Percentiles rank a stretch among this genome's conserved stretches.
Conservation (phyloP, 2,113 vertebrate genomes). For the Poeciliopsis prolifica region DNA sequence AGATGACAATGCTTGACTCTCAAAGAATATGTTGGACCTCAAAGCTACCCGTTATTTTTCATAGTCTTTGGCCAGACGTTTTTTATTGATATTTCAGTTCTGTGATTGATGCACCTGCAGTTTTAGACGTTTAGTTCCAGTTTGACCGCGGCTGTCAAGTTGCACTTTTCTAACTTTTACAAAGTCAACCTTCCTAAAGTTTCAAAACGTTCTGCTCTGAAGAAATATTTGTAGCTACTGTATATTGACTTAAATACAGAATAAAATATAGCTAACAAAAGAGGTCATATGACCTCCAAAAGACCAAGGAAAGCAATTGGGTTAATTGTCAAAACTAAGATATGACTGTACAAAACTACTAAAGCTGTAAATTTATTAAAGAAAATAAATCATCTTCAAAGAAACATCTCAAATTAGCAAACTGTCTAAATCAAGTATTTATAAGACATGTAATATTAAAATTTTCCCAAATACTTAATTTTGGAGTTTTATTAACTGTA, state of each 20-base stretch:
- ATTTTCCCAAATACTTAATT: neutral
- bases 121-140: neutral
- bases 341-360: too few species aligned
- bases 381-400: too few species aligned
- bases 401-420: too few species aligned
- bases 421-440: too few species aligned
- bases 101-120: slow-evolving; percentile 11
- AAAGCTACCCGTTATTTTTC: neutral
- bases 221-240: neutral
- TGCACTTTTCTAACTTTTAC: neutral
- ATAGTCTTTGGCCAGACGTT: neutral
- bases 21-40: too few species aligned
- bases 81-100: neutral
- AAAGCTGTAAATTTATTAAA: too few species aligned
- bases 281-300: neutral
- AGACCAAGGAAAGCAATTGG: too few species aligned
- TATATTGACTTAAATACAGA: neutral
- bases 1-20: neutral
- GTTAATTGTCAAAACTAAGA: too few species aligned
- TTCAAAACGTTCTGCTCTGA: neutral
- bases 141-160: neutral
- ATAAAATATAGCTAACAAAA: too few species aligned
- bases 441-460: neutral
- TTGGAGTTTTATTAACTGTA: neutral
- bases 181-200: neutral